These are phyloP conservation scores for Acestrorhynchus altus DNA, from an alignment of 2,797 vertebrate genomes.

Conservation along the genomic window DNA sequence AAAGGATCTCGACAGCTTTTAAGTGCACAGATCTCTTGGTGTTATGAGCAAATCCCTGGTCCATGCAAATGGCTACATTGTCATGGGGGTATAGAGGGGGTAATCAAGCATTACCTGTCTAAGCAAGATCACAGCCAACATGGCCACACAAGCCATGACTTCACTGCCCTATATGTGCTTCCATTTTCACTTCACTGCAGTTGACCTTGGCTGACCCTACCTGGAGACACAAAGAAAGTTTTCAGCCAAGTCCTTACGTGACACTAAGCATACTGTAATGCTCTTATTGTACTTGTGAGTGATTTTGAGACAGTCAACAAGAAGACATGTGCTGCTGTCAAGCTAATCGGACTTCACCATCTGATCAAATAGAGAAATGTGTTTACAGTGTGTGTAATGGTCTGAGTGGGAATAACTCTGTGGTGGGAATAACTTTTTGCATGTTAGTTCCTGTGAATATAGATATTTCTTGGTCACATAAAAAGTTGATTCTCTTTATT, in stretches of 20 bases:
- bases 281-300: not conserved
- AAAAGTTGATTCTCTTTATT: too few relatives aligned
- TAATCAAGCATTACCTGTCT: slow-evolving; percentile 71
- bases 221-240: slow-evolving; percentile 54
- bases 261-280: not conserved
- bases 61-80: slow-evolving; percentile 70
- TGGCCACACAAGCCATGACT: slow-evolving; percentile 34
- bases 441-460: too few relatives aligned
- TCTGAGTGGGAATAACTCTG: slow-evolving; percentile 16
- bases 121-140: slow-evolving; percentile 63
- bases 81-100: slow-evolving; percentile 63
- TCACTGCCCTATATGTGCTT: slow-evolving; percentile 58
- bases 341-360: slow-evolving; percentile 3
- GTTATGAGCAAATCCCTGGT: slow-evolving; percentile 48
- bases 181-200: slow-evolving; percentile 61
- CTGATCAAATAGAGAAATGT: slow-evolving; percentile 1
- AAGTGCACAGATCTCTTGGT: not conserved
- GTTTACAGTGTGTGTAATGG: slow-evolving; percentile 17
- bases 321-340: slow-evolving; percentile 2
- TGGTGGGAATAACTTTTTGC: not conserved
- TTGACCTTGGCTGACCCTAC: slow-evolving; percentile 59
- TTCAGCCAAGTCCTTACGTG: not conserved
- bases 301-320: not conserved
- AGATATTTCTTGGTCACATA: too few relatives aligned
- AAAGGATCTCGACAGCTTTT: slow-evolving; percentile 17